A percentile compares a stretch with the other conserved stretches of the same genome.
These are phyloP conservation scores for Bombus sibiricus DNA, from an alignment of 1,140 invertebrate genomes.

Conservation along the genomic window DNA sequence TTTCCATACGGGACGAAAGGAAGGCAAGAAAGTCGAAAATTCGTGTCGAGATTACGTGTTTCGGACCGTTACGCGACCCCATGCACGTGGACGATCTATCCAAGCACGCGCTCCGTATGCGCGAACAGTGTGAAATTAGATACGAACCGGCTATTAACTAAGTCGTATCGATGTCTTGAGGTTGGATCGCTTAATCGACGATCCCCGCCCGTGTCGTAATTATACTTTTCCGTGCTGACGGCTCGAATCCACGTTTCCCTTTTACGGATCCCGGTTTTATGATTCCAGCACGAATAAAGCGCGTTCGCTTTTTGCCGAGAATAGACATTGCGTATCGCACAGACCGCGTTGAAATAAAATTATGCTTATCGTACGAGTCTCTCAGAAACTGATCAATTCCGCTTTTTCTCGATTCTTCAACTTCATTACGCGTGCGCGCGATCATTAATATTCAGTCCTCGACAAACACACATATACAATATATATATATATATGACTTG, in stretches of 20 bases:
- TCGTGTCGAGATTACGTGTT: constrained; percentile 43
- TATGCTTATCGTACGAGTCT: too few relatives aligned
- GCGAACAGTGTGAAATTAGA: constrained; percentile 35
- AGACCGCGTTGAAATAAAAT: too few relatives aligned
- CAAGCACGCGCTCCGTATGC: constrained; percentile 18
- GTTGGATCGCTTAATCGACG: constrained; percentile 31
- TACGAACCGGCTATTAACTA: constrained; percentile 35
- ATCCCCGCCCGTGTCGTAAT: background rate
- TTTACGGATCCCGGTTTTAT: background rate
- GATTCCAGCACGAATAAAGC: background rate
- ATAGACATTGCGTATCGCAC: too few relatives aligned
- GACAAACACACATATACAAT: background rate
- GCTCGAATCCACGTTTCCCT: background rate
- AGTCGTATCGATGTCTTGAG: constrained; percentile 32
- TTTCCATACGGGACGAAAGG: background rate
- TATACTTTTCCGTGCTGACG: constrained; percentile 2
- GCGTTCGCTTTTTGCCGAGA: too few relatives aligned
- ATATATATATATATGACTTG: too few relatives aligned
- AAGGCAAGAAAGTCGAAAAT: constrained; percentile 48
- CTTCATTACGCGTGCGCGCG: background rate
- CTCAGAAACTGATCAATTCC: background rate
- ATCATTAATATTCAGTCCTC: background rate
- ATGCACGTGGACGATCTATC: constrained; percentile 13
- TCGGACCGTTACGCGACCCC: constrained; percentile 51
- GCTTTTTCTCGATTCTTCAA: background rate